Evolutionary conservation across 1,140 invertebrate genomes (phyloP), one percentile per base, ranked within the genome.

Genomic region (Aphelinus certus): DNA sequence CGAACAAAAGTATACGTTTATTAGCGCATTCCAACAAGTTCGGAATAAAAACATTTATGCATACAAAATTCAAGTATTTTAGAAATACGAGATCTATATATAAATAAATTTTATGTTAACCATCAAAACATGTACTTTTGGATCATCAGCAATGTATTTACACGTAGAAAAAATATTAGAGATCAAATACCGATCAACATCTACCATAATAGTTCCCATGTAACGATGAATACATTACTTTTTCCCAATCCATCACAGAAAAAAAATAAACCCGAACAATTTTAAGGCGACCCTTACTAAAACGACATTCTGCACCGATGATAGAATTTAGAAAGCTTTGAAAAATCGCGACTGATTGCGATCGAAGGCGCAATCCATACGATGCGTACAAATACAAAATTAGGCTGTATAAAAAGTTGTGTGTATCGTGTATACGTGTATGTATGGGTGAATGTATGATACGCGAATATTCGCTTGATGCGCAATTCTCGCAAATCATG

Each of bases 311-410:
- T 75, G 73, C 68, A 75, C 73, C 68, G 62, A 75, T 70, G 65
- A 75, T 70, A 75, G 67, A 75, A 75, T 71, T 75, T 71, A 70
- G 56, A 71, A 77, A 74, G 70, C 70, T 69, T 69, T 66, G 58
- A 75, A 77, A 81, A 81, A 77, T 69, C 69, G 76, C 71, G 66
- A 71, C 72, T 68, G 73, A 64, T 60, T 72, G 73, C 67, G 67
- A 70, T 76, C 75, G 69, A 75, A 77, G 77, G 66, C 76, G 75
- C 78, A 79, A 72, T 78, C 67, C 67, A 76, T 76, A 71, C 76
- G 56, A 80, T 81, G 79, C 79, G 68, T 81, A 82, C 77, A 81
- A 83, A 83, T 87, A 85, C 80, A 85, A 84, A 83, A 85, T 84
- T 83, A 84, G 83, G 80, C 84, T 87, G 81, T 82, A 83, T 82